A percentile compares a stretch with the other conserved stretches of the same genome.
phyloP scores from a whole-genome alignment of 1,140 invertebrate genomes.

The Apis florea region DNA sequence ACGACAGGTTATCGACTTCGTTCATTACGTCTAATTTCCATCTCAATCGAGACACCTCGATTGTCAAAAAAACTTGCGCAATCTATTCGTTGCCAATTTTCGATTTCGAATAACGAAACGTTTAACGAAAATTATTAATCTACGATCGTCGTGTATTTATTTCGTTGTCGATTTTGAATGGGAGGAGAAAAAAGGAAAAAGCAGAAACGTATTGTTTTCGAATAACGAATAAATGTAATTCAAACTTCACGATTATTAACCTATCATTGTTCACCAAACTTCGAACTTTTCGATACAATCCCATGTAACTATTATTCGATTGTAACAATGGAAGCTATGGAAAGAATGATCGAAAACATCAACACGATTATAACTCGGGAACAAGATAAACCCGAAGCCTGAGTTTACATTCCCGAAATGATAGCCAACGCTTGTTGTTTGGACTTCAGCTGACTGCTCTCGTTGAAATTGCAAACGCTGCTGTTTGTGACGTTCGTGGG shows the following conservation, averaged over 20 bases:
- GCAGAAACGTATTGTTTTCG: too few species aligned
- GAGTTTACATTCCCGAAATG: not conserved
- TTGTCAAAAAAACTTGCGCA: not conserved
- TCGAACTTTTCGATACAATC: not conserved
- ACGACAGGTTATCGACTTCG: not conserved
- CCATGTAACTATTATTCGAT: not conserved
- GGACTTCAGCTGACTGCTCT: too few species aligned
- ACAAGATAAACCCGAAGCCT: not conserved
- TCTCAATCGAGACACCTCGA: not conserved
- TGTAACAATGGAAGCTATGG: not conserved
- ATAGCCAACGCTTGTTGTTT: not conserved
- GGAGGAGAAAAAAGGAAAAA: too few species aligned
- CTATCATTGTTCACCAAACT: not conserved
- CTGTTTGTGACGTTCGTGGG: too few species aligned
- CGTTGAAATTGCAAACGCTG: not conserved
- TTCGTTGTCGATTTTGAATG: too few species aligned
- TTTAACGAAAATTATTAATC: not conserved
- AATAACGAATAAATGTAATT: too few species aligned
- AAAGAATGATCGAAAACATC: constrained; percentile 2
- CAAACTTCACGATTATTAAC: too few species aligned
- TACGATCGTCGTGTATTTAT: too few species aligned
- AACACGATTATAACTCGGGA: constrained; percentile 23
- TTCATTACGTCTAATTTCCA: not conserved
- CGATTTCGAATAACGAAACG: not conserved
- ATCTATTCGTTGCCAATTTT: not conserved